Evolutionary conservation across 2,113 vertebrate species (phyloP).

Genomic region (Sturnira hondurensis): DNA sequence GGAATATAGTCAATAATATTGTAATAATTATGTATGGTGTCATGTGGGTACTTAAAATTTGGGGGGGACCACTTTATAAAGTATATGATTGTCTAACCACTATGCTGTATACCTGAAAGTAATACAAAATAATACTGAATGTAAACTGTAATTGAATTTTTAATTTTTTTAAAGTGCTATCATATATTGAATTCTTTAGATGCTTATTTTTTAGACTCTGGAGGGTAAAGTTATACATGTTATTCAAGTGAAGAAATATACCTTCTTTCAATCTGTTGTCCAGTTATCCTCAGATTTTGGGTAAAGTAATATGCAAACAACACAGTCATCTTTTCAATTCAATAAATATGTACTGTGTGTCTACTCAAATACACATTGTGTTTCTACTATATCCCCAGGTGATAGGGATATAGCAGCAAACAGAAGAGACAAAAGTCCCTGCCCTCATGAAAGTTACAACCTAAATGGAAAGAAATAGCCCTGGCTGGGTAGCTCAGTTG

Average conservation of each 20-base stretch:
- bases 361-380: not conserved
- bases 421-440: not conserved
- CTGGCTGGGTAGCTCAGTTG: too few species aligned
- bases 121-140: not conserved
- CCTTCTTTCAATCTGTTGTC: not conserved
- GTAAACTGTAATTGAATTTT: not conserved
- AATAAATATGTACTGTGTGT: not conserved
- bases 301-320: not conserved
- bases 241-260: not conserved
- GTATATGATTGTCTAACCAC: not conserved
- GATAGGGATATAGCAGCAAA: not conserved
- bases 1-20: not conserved
- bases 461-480: not conserved
- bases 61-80: not conserved
- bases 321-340: slow-evolving; percentile 5
- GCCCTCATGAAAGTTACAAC: not conserved
- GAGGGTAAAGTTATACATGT: not conserved
- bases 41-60: not conserved
- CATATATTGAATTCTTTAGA: not conserved
- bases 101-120: not conserved
- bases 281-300: slow-evolving; percentile 1
- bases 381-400: not conserved
- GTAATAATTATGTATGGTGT: not conserved
- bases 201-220: not conserved
- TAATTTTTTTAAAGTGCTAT: not conserved